A percentile compares a stretch with the other conserved stretches of the same genome.
These are phyloP conservation scores for Xenopus petersii DNA, from an alignment of 2,797 vertebrate species.

Conservation along the genomic window DNA sequence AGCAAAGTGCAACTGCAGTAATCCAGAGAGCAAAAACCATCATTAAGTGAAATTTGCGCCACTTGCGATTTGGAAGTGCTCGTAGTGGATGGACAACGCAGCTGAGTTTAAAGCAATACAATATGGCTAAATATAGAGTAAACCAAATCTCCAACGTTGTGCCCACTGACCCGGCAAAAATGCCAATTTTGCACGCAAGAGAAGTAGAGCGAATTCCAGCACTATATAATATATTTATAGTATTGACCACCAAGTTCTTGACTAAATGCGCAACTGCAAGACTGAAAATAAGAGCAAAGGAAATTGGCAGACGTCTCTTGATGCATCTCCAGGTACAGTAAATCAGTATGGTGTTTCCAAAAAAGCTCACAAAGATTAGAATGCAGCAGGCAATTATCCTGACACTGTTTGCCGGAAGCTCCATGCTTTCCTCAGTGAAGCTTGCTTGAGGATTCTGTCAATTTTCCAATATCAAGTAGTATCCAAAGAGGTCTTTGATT, in stretches of 20 bases:
- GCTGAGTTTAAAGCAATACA: conserved; percentile 54
- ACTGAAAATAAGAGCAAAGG: conserved; percentile 59
- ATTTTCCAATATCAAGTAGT: neutral
- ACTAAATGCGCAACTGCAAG: conserved; percentile 54
- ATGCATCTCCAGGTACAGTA: conserved; percentile 54
- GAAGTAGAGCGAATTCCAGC: conserved; percentile 52
- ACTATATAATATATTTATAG: conserved; percentile 55
- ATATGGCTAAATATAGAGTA: conserved; percentile 48
- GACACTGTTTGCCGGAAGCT: conserved; percentile 36
- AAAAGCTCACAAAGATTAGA: conserved; percentile 53
- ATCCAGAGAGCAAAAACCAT: conserved; percentile 51
- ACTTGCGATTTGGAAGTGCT: conserved; percentile 33
- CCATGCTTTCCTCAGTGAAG: conserved; percentile 41
- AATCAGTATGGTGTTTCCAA: conserved; percentile 56
- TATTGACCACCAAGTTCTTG: conserved; percentile 57
- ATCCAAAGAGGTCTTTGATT: neutral
- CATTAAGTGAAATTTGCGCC: conserved; percentile 51
- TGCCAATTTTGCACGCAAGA: conserved; percentile 52
- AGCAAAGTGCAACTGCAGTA: conserved; percentile 44
- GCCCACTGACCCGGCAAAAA: conserved; percentile 49
- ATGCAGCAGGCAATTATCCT: conserved; percentile 39
- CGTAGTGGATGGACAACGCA: conserved; percentile 45
- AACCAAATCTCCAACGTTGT: conserved; percentile 59
- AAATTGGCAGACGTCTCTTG: conserved; percentile 52
- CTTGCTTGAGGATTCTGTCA: conserved; percentile 25